phyloP scores from a whole-genome alignment of 23 tunicate species.

The Ciona savignyi region DNA sequence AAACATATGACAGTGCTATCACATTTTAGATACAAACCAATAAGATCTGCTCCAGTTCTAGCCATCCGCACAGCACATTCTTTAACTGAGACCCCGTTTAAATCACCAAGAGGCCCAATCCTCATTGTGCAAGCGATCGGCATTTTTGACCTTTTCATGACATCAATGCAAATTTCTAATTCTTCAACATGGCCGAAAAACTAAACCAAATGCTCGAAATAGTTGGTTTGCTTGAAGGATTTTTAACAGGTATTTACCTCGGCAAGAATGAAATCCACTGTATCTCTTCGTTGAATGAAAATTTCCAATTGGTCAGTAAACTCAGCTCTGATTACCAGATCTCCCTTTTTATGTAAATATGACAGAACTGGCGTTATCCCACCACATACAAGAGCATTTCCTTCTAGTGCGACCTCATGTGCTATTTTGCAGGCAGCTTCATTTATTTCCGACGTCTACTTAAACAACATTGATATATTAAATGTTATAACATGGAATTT shows the following conservation, averaged over 20 bases:
- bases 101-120: conserved; percentile 58
- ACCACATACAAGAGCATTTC: conserved; percentile 43
- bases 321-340: conserved; percentile 6
- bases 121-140: conserved; percentile 74
- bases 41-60: conserved; percentile 74
- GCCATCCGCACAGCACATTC: conserved; percentile 93
- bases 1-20: too few species aligned
- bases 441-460: conserved; percentile 28
- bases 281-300: conserved; percentile 2
- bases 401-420: conserved; percentile 34
- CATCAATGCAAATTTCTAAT: conserved; percentile 56
- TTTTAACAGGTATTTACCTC: conserved; percentile 24
- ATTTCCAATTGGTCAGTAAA: conserved; percentile 20
- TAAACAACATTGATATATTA: not conserved
- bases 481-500: too few species aligned
- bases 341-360: not conserved
- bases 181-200: conserved; percentile 64
- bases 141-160: conserved; percentile 39
- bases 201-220: too few species aligned
- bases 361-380: conserved; percentile 38
- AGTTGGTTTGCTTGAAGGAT: too few species aligned
- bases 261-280: conserved; percentile 40
- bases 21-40: too few species aligned
- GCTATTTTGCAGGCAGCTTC: conserved; percentile 61
- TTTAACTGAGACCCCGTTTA: conserved; percentile 51